Percentiles rank a stretch among this genome's conserved stretches.
phyloP scores from a whole-genome alignment of 1,140 invertebrate genomes.

The Aricia agestis region DNA sequence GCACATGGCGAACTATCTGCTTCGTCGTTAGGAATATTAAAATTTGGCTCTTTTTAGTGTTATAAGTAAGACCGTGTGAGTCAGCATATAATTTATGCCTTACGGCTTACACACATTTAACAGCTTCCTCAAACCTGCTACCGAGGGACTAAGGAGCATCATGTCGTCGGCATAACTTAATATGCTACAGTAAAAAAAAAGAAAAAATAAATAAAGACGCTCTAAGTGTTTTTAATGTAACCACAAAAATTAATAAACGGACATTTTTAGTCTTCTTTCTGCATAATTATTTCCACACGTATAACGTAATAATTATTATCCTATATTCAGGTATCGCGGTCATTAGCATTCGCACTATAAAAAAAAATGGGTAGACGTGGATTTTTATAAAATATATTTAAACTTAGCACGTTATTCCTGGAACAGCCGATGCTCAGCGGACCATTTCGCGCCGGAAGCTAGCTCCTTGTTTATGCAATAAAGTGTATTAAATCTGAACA shows the following conservation, averaged over 20 bases:
- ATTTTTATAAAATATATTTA: not conserved
- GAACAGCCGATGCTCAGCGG: not conserved
- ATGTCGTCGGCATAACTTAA: too few species aligned
- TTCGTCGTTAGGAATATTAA: too few species aligned
- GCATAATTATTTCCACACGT: not conserved
- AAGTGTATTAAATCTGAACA: not conserved
- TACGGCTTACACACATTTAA: too few species aligned
- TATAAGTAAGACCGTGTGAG: too few species aligned
- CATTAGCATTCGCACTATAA: not conserved
- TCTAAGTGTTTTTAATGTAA: not conserved
- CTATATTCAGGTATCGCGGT: not conserved
- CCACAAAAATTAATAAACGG: not conserved
- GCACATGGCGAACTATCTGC: too few species aligned
- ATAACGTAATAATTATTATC: not conserved
- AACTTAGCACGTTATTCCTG: not conserved
- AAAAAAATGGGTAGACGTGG: not conserved
- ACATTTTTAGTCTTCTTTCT: not conserved
- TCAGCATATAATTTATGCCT: too few species aligned
- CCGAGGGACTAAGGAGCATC: too few species aligned
- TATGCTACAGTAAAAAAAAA: too few species aligned
- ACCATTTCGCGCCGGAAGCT: not conserved
- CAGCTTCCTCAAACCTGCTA: too few species aligned
- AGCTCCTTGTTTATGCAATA: not conserved
- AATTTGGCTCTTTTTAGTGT: too few species aligned
- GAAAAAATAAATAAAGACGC: too few species aligned